Evolutionary conservation across 2,888 invertebrate genomes (phyloP).

Genomic region (Aradus depressus): DNA sequence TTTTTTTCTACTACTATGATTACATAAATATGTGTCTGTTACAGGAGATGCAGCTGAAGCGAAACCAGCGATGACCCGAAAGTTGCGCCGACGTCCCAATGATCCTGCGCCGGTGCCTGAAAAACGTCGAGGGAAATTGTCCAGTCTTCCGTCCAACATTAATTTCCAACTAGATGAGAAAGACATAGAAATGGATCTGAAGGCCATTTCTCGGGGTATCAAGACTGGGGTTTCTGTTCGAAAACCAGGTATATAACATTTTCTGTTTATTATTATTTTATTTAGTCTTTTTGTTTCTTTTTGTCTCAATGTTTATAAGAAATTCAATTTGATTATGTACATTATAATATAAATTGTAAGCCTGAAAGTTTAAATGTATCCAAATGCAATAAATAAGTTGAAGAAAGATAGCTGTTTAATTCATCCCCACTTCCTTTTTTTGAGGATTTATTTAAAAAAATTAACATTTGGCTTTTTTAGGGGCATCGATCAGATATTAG

Average conservation of each 20-base stretch:
- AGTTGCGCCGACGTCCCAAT: constrained; percentile 81
- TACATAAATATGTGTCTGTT: constrained; percentile 18
- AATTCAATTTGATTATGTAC: no score
- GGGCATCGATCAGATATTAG: no score
- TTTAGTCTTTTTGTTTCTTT: no score
- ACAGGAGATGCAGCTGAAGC: constrained; percentile 31
- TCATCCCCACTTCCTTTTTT: no score
- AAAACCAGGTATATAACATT: constrained; percentile 40
- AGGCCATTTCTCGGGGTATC: constrained; percentile 55
- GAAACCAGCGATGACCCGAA: constrained; percentile 93
- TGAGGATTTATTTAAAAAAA: no score
- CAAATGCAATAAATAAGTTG: no score
- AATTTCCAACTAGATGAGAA: constrained; percentile 78
- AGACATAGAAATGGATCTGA: constrained; percentile 76
- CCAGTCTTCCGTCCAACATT: constrained; percentile 60
- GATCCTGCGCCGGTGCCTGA: constrained; percentile 78
- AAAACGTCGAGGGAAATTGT: constrained; percentile 68
- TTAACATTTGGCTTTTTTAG: no score
- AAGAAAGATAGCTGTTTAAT: no score
- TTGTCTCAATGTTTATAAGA: neutral
- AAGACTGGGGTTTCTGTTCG: constrained; percentile 38
- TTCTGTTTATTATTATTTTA: neutral
- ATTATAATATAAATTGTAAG: no score
- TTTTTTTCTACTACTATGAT: constrained; percentile 17
- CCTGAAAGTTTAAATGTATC: no score